phyloP scores from a whole-genome alignment of 2,113 vertebrate species.

The Podarcis cretensis region DNA sequence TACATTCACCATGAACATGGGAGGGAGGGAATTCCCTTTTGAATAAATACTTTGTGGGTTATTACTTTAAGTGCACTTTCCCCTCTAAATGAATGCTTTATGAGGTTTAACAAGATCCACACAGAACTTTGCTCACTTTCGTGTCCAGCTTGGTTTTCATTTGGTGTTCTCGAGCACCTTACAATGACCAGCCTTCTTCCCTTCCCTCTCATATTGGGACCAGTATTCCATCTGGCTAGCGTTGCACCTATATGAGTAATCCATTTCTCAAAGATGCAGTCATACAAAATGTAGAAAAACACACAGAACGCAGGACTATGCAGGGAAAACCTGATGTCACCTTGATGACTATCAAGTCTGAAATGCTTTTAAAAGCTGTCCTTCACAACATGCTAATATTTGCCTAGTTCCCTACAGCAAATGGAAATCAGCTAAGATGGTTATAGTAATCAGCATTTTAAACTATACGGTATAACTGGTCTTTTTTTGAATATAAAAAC shows the following conservation, averaged over 20 bases:
- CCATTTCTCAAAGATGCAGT: conserved; percentile 15
- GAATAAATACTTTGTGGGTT: neutral
- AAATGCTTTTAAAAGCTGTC: conserved; percentile 56
- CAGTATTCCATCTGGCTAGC: conserved; percentile 22
- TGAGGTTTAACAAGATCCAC: neutral
- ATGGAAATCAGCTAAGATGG: conserved; percentile 56
- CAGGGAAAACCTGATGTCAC: conserved; percentile 54
- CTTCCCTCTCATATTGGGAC: neutral
- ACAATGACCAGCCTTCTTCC: conserved; percentile 44
- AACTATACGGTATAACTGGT: conserved; percentile 41
- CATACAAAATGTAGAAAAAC: neutral
- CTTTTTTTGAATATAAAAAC: conserved; percentile 19
- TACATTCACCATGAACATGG: neutral
- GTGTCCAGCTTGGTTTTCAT: neutral
- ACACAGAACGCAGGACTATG: conserved; percentile 11
- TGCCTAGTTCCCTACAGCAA: conserved; percentile 54
- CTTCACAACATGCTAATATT: conserved; percentile 59
- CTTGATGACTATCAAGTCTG: conserved; percentile 34
- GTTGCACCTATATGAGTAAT: conserved; percentile 40
- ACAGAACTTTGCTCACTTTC: neutral
- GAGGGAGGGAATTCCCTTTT: neutral
- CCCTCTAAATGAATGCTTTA: neutral
- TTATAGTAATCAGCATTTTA: conserved; percentile 55
- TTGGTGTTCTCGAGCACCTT: conserved; percentile 24
- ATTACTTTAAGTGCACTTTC: neutral